Evolutionary conservation across 2,113 vertebrate species (phyloP).

Genomic region (Macroglossus sobrinus): DNA sequence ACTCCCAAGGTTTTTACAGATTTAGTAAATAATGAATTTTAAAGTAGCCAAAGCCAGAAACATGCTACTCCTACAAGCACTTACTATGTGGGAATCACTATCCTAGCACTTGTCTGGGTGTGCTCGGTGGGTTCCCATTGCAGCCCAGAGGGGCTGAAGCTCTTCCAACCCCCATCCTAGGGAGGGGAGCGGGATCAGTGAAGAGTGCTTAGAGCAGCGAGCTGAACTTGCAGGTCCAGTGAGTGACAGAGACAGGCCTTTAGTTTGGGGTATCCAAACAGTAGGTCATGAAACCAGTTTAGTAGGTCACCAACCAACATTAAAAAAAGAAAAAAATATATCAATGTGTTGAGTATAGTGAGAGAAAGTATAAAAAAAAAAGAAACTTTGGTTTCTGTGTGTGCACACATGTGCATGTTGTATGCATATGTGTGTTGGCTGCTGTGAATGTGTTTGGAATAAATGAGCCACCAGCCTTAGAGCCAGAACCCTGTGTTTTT

Average conservation of each 20-base stretch:
- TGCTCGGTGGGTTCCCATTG: not conserved
- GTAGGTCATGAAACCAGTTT: not conserved
- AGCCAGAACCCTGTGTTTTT: not conserved
- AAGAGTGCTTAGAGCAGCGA: not conserved
- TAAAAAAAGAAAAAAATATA: not conserved
- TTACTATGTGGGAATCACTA: accelerated
- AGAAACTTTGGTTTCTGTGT: not conserved
- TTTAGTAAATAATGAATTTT: not conserved
- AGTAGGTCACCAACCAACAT: not conserved
- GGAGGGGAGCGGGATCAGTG: not conserved
- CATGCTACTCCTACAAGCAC: not conserved
- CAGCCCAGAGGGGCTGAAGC: not conserved
- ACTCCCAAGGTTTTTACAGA: not conserved
- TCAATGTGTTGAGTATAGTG: not conserved
- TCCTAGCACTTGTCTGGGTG: accelerated
- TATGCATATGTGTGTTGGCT: not conserved
- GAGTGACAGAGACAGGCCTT: not conserved
- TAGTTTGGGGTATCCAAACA: not conserved
- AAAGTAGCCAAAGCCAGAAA: not conserved
- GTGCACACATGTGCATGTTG: not conserved
- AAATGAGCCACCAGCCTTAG: not conserved
- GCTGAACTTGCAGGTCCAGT: not conserved
- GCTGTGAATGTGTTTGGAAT: not conserved
- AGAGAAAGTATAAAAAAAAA: not conserved
- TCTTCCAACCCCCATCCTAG: no score